Evolutionary conservation across 2,797 vertebrate species (phyloP), one percentile per base, ranked within the genome.

Genomic region (Enteromius radiatus): DNA sequence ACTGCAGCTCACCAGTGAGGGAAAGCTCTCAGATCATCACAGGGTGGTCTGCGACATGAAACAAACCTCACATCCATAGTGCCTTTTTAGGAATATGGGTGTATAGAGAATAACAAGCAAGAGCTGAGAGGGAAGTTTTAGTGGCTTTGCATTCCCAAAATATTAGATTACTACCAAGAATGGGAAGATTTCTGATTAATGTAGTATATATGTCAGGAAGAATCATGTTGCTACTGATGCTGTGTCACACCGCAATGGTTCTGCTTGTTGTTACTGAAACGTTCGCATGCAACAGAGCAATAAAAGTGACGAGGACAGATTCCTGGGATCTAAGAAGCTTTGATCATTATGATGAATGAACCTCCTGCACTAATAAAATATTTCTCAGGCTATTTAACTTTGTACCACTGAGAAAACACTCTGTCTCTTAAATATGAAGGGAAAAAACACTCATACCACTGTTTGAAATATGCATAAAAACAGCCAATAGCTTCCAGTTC

Each of bases 41-140:
- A 47, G 47, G 65, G 43, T 75, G 64, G 69, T 77, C 68, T 21
- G 26, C 5, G n/a, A 5, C 43, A 21, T 17, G 26, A 63, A 61
- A 8, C 19, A 33, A 61, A 65, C 36, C 63, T n/a, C 19, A 41
- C 5, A 3, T 2, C 28, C 12, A 11, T 0, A 10, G 15, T 61
- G 26, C 77, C 70, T 83, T 79, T 81, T 84, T 56, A 80, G 73
- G 73, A 68, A 52, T 69, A 56, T 61, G 23, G 5, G 17, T 52
- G 19, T 28, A 10, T 52, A 10, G 4, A 19, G 21, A 43, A 78
- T 49, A 5, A 79, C 71, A 65, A 76, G 8, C 23, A 77, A 17
- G 45, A 36, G 31, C 21, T 52, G 17, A 43, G 41, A 59, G 31
- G 23, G 23, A 12, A 9, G 15, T 64, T 65, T 65, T n/a, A 63